These are phyloP conservation scores for Rhinogobio ventralis DNA, from an alignment of 2,797 vertebrate species.

Conservation along the genomic window DNA sequence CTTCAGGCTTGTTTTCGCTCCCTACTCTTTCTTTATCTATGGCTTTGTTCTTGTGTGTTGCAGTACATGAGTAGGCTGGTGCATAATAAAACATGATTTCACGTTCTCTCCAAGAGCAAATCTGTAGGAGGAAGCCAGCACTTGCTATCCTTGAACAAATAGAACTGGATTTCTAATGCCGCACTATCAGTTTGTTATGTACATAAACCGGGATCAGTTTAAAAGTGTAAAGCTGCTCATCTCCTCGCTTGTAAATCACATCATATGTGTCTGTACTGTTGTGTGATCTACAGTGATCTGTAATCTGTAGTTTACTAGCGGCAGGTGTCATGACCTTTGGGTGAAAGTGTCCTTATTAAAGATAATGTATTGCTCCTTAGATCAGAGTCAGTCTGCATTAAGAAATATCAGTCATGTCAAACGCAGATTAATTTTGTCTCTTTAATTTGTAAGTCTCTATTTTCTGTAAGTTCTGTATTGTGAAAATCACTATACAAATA, in stretches of 20 bases:
- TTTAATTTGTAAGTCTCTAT: neutral
- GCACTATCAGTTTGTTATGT: constrained; percentile 46
- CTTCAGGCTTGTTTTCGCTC: constrained; percentile 27
- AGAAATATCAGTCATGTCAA: constrained; percentile 21
- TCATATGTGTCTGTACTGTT: constrained; percentile 4
- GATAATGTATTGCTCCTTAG: constrained; percentile 40
- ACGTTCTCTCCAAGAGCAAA: constrained; percentile 43
- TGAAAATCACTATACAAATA: constrained; percentile 8
- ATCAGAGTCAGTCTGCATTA: constrained; percentile 24
- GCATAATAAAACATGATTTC: constrained; percentile 55
- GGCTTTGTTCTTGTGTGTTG: constrained; percentile 39
- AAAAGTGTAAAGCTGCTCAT: constrained; percentile 24
- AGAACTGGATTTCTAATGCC: constrained; percentile 48
- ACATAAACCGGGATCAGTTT: constrained; percentile 39
- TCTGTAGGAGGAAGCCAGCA: constrained; percentile 55
- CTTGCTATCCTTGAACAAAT: constrained; percentile 57
- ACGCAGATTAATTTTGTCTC: neutral
- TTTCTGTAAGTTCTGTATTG: constrained; percentile 1
- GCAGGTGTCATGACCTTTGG: constrained; percentile 25
- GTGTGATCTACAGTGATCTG: neutral
- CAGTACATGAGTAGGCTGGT: constrained; percentile 49
- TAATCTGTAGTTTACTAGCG: neutral
- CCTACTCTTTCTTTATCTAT: constrained; percentile 37
- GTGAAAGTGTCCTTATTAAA: constrained; percentile 63
- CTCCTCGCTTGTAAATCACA: constrained; percentile 25